Evolutionary conservation across 2,888 invertebrate species (phyloP).

Genomic region (Diaprepes abbreviatus): DNA sequence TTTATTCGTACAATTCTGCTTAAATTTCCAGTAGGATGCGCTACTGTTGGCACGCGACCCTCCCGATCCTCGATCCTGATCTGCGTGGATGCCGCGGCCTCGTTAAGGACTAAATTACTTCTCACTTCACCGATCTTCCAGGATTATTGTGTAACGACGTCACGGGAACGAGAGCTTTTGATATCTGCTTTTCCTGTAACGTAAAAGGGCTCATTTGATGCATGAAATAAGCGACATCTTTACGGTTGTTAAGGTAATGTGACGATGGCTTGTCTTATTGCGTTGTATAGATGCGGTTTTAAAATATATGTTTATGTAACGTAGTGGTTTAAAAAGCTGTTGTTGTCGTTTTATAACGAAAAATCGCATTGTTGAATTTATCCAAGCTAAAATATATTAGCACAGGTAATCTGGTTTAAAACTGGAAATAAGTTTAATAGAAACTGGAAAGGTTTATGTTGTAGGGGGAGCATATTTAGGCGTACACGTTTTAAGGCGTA

Average conservation of each 20-base stretch:
- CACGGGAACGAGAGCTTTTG: slow-evolving; percentile 38
- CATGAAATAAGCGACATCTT: slow-evolving; percentile 33
- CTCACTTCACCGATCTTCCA: slow-evolving; percentile 45
- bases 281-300: neutral
- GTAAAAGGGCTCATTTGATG: slow-evolving; percentile 24
- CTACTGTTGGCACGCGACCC: slow-evolving; percentile 45
- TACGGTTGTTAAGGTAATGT: slow-evolving; percentile 6
- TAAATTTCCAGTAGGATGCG: neutral
- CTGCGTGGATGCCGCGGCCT: slow-evolving; percentile 46
- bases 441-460: too few species aligned
- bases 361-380: too few species aligned
- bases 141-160: slow-evolving; percentile 48
- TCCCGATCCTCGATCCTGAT: slow-evolving; percentile 22
- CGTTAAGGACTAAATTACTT: slow-evolving; percentile 50
- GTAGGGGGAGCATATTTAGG: too few species aligned
- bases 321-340: too few species aligned
- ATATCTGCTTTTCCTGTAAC: slow-evolving; percentile 13
- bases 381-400: too few species aligned
- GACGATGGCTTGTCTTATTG: neutral
- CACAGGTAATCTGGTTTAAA: too few species aligned
- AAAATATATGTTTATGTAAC: too few species aligned
- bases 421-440: too few species aligned
- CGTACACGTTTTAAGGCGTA: too few species aligned
- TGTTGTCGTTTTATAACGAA: too few species aligned
- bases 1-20: too few species aligned